Base-by-base conservation (phyloP, 2,113 vertebrate species). In the Heloderma charlesbogerti region DNA sequence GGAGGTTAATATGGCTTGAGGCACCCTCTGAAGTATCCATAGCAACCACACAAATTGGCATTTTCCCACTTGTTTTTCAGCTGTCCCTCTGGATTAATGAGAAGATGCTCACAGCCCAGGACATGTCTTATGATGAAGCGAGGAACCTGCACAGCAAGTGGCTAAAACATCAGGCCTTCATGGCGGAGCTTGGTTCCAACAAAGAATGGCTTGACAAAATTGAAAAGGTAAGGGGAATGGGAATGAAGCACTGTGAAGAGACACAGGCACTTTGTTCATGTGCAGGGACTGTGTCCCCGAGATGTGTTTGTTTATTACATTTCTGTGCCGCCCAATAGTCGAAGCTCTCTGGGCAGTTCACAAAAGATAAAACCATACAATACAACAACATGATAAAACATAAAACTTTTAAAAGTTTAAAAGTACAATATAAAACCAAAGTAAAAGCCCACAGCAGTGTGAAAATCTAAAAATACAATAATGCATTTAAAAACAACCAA, bases 191-290 rank as follows among this genome's bases (percentile, higher is more conserved):
- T 85, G 99, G 98, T 93, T 99, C 99, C 96, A 99, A 99, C 97
- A 99, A 99, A 97, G 99, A 99, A 92, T 99, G 99, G 99, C 98
- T 99, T 92, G 99, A 99, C 91, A 99, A 99, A 97, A 99, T 99
- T 87, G 97, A 99, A 94, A 99, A 99, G 98, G 99, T 99, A 91
- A 86, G 85, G 89, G 20, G 86, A 87, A 54, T 31, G 48, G 25
- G 60, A 40, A 51, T 20, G 43, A 29, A 48, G 57, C 22, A 31
- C 3, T 18, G 34, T 18, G 43, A 51, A 78, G 25, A 40, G 57
- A 29, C 15, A 13, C 29, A 37, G 57, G 13, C 43, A 67, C 29
- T 18, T 15, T 7, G 43, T 25, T 82, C 54, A 45, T 37, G 31
- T 82, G 6, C 15, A n/a, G 8, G 31, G 31, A 57, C 43, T 18